Base-by-base conservation (phyloP, 2,113 vertebrate genomes). In the Odontophorus gujanensis region DNA sequence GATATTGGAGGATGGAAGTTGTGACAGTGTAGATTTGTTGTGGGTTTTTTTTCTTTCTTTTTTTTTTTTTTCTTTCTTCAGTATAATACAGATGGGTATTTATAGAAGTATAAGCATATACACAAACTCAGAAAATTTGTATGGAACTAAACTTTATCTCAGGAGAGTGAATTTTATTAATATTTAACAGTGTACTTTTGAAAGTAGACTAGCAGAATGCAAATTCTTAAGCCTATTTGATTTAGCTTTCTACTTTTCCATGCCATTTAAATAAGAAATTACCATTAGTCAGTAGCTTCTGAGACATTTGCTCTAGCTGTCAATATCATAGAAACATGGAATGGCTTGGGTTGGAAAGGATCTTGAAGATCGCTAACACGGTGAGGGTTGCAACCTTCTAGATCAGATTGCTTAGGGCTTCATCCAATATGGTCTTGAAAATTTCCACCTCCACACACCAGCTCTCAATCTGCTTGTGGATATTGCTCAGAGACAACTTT, bases 111-210 rank as follows among this genome's bases (percentile, higher is more conserved):
- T 73, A 81, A 57, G 11, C 13, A 50, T 42, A 78, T 36, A 95
- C 80, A 67, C 26, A 19, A 88, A 65, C 86, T 66, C 71, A 80
- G 87, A 81, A 95, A 81, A 94, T 30, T 72, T 84, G 57, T 19
- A 69, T 1, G 0, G 8, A 25, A 75, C 28, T 87, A 68, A 72
- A 83, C 19, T 65, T 90, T 75, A 40, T 22, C 28, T 90, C 43
- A 65, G 16, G 28, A 85, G 26, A 87, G 83, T 68, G 58, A 92
- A 67, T 61, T 42, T 38, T 67, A 65, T 85, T 65, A 57, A 74
- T 87, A 86, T 78, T 74, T 83, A 82, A 69, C n/a, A 79, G 10
- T 63, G 38, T 81, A 72, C 12, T 82, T 47, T 38, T 73, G 8
- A 38, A 26, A 34, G 65, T 87, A 19, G 89, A 82, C 82, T 81